Percentiles rank a stretch among this genome's conserved stretches.
phyloP scores from a whole-genome alignment of 2,888 invertebrate genomes.

The Polietes domitor region DNA sequence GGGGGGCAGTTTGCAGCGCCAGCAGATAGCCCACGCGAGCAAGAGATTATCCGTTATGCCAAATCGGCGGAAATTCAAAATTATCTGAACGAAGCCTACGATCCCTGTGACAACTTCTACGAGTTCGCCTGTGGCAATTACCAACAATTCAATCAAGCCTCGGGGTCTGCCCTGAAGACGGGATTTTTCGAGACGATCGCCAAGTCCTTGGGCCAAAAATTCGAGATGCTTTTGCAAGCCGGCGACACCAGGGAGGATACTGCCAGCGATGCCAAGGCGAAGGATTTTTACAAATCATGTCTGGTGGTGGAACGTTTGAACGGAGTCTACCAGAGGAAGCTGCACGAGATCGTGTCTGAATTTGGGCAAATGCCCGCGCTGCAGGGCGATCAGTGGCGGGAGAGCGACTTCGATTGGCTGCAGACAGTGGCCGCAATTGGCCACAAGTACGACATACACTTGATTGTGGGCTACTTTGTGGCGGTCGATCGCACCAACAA shows the following conservation, averaged over 20 bases:
- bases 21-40: too few species aligned
- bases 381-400: conserved; percentile 70
- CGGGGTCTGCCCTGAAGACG: not conserved
- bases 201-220: not conserved
- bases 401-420: conserved; percentile 73
- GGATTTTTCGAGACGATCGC: not conserved
- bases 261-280: conserved; percentile 47
- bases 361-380: conserved; percentile 75
- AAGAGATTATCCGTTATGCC: too few species aligned
- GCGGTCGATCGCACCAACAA: conserved; percentile 62
- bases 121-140: not conserved
- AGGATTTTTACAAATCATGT: conserved; percentile 66
- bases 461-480: conserved; percentile 70
- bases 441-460: conserved; percentile 66
- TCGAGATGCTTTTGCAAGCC: too few species aligned
- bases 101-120: not conserved
- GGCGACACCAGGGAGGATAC: too few species aligned
- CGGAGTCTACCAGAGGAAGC: conserved; percentile 6
- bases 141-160: not conserved
- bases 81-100: not conserved
- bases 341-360: conserved; percentile 65
- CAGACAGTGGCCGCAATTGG: conserved; percentile 68
- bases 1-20: too few species aligned
- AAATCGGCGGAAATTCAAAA: not conserved
- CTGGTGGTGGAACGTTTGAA: not conserved